Evolutionary conservation across 2,113 vertebrate genomes (phyloP).

Genomic region (Corythaeola cristata): DNA sequence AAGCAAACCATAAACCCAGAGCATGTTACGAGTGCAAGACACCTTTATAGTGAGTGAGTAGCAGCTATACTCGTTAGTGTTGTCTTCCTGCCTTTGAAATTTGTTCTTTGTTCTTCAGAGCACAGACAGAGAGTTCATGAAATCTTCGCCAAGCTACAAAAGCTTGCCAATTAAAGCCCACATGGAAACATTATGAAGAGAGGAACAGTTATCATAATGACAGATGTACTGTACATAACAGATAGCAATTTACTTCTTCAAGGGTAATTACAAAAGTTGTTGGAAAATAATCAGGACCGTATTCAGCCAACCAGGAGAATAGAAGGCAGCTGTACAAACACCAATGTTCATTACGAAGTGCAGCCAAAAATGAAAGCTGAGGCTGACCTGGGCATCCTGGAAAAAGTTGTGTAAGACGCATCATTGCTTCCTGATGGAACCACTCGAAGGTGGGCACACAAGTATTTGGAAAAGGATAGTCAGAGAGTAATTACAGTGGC

Average conservation of each 20-base stretch:
- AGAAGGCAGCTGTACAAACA: constrained; percentile 63
- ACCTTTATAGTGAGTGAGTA: not conserved
- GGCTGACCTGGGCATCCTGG: not conserved
- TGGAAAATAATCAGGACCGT: constrained; percentile 70
- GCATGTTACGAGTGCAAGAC: not conserved
- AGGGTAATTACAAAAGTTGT: constrained; percentile 73
- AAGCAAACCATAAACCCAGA: not conserved
- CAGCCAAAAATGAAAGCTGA: not conserved
- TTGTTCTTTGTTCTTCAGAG: not conserved
- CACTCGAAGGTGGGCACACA: not conserved
- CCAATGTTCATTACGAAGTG: not conserved
- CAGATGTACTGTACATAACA: constrained; percentile 66
- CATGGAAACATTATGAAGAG: constrained; percentile 52
- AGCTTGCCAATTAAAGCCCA: constrained; percentile 60
- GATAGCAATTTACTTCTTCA: constrained; percentile 67
- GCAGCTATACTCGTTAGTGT: not conserved
- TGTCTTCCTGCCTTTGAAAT: constrained; percentile 38
- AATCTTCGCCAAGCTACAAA: not conserved
- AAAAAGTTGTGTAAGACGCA: not conserved
- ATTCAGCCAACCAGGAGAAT: constrained; percentile 34
- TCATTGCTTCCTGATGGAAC: not conserved
- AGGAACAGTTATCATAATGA: constrained; percentile 66
- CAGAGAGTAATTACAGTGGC: not conserved
- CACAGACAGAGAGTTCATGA: not conserved
- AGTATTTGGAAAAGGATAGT: not conserved